phyloP scores from a whole-genome alignment of 1,140 invertebrate genomes.

The Acromyrmex echinatior region DNA sequence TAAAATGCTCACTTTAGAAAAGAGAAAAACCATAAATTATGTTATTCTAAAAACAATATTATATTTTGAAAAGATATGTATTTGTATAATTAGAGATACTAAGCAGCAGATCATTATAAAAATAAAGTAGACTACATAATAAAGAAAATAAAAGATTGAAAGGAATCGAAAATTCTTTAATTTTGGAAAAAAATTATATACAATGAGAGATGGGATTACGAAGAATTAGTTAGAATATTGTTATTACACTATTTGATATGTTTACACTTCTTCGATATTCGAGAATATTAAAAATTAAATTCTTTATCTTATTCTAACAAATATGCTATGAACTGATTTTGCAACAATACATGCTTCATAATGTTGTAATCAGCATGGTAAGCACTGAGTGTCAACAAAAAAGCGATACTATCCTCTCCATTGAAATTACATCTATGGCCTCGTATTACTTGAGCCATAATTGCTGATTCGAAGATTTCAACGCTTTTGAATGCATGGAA shows the following conservation, averaged over 20 bases:
- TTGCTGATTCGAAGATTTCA: conserved; percentile 52
- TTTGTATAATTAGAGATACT: conserved; percentile 37
- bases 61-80: conserved; percentile 44
- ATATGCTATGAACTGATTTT: neutral
- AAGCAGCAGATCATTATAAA: conserved; percentile 71
- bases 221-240: conserved; percentile 6
- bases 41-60: conserved; percentile 10
- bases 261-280: neutral
- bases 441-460: conserved; percentile 24
- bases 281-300: conserved; percentile 4
- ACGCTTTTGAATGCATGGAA: conserved; percentile 21
- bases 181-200: no score
- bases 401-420: conserved; percentile 36
- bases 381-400: conserved; percentile 58
- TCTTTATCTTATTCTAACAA: neutral
- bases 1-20: neutral
- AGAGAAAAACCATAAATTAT: neutral
- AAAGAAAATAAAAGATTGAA: neutral
- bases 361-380: conserved; percentile 37
- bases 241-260: neutral
- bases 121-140: conserved; percentile 45
- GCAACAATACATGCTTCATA: neutral
- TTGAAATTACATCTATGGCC: conserved; percentile 24
- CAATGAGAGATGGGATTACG: neutral
- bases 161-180: neutral